A percentile compares a stretch with the other conserved stretches of the same genome.
Conservation (phyloP, 2,888 invertebrate genomes). For the Rhagonycha fulva region DNA sequence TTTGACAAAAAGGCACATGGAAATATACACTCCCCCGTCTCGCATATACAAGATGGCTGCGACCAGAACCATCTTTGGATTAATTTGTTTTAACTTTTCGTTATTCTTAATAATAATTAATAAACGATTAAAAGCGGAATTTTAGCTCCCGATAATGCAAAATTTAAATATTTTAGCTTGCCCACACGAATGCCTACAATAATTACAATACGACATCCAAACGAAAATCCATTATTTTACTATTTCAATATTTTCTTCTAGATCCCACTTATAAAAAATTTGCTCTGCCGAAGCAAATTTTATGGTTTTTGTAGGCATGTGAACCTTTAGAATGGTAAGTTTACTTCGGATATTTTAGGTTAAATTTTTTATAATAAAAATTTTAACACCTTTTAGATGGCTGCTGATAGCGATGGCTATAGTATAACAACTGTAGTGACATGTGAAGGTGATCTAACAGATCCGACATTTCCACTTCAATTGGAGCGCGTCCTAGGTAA, state of each 20-base stretch:
- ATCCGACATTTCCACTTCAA: slow-evolving; percentile 83
- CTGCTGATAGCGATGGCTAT: slow-evolving; percentile 86
- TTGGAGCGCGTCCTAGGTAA: slow-evolving; percentile 78
- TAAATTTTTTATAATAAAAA: background rate
- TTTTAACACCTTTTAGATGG: slow-evolving; percentile 60
- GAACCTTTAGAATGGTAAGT: slow-evolving; percentile 25
- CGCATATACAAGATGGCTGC: slow-evolving; percentile 56
- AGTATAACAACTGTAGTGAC: slow-evolving; percentile 82
- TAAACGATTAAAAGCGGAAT: background rate
- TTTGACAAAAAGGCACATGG: slow-evolving; percentile 55
- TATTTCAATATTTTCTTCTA: slow-evolving; percentile 11
- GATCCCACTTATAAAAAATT: slow-evolving; percentile 11
- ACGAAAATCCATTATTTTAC: background rate
- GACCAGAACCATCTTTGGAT: slow-evolving; percentile 50
- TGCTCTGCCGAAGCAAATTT: slow-evolving; percentile 16
- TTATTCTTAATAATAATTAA: background rate
- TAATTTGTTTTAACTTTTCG: slow-evolving; percentile 18
- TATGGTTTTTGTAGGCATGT: slow-evolving; percentile 18
- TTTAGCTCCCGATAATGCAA: background rate
- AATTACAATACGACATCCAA: background rate
- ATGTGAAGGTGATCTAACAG: slow-evolving; percentile 88
- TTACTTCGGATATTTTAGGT: background rate
- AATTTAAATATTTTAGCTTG: background rate
- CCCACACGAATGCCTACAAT: background rate
- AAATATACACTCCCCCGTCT: slow-evolving; percentile 56